A percentile compares a stretch with the other conserved stretches of the same genome.
Evolutionary conservation across 2,113 vertebrate species (phyloP).

Genomic region (Salvelinus sp.): DNA sequence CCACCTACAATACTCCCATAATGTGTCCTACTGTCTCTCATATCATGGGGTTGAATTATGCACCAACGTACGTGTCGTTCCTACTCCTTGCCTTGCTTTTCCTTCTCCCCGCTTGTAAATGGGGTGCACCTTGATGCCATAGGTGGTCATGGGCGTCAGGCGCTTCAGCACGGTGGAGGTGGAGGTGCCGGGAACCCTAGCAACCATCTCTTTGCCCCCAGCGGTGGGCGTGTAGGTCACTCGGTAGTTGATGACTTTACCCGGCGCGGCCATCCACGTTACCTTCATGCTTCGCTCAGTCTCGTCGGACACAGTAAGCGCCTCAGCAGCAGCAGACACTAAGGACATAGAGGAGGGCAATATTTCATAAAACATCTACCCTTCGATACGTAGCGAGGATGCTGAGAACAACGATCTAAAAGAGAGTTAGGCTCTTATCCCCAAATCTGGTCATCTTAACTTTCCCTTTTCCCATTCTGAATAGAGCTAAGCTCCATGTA

Average conservation of each 20-base stretch:
- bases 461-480: slow-evolving; percentile 3
- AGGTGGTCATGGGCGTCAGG: slow-evolving; percentile 83
- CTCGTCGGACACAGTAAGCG: slow-evolving; percentile 82
- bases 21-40: slow-evolving; percentile 28
- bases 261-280: slow-evolving; percentile 83
- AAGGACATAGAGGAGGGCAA: slow-evolving; percentile 15
- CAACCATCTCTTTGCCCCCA: slow-evolving; percentile 78
- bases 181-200: slow-evolving; percentile 74
- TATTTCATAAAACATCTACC: slow-evolving; percentile 24
- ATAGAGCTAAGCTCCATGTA: slow-evolving; percentile 10
- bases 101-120: slow-evolving; percentile 89
- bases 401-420: neutral
- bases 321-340: slow-evolving; percentile 80
- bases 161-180: slow-evolving; percentile 81
- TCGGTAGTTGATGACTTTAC: slow-evolving; percentile 83
- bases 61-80: slow-evolving; percentile 90
- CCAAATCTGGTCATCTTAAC: slow-evolving; percentile 1
- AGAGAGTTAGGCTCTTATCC: neutral
- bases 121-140: slow-evolving; percentile 85
- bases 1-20: neutral
- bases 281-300: slow-evolving; percentile 87
- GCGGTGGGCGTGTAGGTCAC: slow-evolving; percentile 77
- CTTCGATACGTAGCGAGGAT: slow-evolving; percentile 23
- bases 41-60: slow-evolving; percentile 68
- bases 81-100: slow-evolving; percentile 92